phyloP scores from a whole-genome alignment of 2,797 vertebrate species.

The Hozukius guyotensis region DNA sequence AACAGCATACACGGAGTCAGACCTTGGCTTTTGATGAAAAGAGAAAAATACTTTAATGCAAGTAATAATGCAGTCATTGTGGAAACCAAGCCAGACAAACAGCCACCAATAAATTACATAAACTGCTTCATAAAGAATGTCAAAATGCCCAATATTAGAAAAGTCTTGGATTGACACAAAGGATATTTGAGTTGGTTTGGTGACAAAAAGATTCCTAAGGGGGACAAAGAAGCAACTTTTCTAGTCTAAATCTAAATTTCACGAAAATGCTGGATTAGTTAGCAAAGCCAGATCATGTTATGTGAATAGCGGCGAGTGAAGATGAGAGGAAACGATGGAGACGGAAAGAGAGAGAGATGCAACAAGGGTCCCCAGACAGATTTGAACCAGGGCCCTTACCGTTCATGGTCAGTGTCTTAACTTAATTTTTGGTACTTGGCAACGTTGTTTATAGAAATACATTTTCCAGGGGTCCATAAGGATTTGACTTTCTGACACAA shows the following conservation, averaged over 20 bases:
- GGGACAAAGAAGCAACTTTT: background rate
- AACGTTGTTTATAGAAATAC: background rate
- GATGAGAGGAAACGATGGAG: background rate
- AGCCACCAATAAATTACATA: constrained; percentile 10
- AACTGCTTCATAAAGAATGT: constrained; percentile 10
- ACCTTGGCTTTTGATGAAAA: constrained; percentile 8
- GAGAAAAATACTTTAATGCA: constrained; percentile 11
- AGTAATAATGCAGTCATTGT: constrained; percentile 26
- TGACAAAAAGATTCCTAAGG: background rate
- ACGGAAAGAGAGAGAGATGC: background rate
- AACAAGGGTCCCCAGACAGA: background rate
- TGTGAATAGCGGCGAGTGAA: background rate
- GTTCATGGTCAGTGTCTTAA: background rate
- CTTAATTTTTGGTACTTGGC: background rate
- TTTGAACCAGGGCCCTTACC: background rate
- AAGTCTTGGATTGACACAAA: background rate
- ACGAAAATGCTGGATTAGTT: background rate
- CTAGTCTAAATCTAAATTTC: background rate
- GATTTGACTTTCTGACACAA: background rate
- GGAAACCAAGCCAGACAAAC: constrained; percentile 42
- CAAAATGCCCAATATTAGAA: background rate
- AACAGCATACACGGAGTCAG: constrained; percentile 4
- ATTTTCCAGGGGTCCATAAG: background rate
- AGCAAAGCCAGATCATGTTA: background rate
- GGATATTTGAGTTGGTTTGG: background rate